Percentiles rank a stretch among this genome's conserved stretches.
These are phyloP conservation scores for Drosophila atroscutellata DNA, from an alignment of 2,888 invertebrate species.

Conservation along the genomic window DNA sequence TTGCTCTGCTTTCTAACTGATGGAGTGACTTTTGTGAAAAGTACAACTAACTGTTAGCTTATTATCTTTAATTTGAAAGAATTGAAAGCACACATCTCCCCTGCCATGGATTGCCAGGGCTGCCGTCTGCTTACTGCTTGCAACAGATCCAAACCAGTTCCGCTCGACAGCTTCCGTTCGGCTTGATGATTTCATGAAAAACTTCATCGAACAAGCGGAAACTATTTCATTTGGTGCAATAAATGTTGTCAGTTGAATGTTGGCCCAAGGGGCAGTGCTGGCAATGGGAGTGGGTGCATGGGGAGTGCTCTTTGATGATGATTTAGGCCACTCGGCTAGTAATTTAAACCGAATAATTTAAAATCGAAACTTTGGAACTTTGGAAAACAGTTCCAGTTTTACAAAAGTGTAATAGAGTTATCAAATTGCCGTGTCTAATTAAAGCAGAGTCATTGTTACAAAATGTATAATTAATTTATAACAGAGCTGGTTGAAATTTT, in stretches of 20 bases:
- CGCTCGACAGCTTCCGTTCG: constrained; percentile 79
- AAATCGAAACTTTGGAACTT: constrained; percentile 17
- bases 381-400: neutral
- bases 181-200: constrained; percentile 81
- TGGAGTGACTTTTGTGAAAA: constrained; percentile 39
- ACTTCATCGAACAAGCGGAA: constrained; percentile 80
- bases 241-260: constrained; percentile 59
- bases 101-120: constrained; percentile 12
- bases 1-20: constrained; percentile 37
- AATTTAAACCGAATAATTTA: constrained; percentile 51
- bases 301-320: constrained; percentile 55
- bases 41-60: constrained; percentile 16
- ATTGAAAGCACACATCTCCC: constrained; percentile 30
- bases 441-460: neutral
- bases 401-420: neutral
- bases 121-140: constrained; percentile 27
- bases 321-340: constrained; percentile 48
- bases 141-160: constrained; percentile 71
- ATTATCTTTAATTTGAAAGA: constrained; percentile 40
- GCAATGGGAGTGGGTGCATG: neutral
- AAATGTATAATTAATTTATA: neutral
- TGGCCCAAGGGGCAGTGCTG: neutral
- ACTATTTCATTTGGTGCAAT: constrained; percentile 75
- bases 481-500: neutral
- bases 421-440: neutral